Evolutionary conservation across 2,113 vertebrate genomes (phyloP).

Genomic region (Lynx canadensis): DNA sequence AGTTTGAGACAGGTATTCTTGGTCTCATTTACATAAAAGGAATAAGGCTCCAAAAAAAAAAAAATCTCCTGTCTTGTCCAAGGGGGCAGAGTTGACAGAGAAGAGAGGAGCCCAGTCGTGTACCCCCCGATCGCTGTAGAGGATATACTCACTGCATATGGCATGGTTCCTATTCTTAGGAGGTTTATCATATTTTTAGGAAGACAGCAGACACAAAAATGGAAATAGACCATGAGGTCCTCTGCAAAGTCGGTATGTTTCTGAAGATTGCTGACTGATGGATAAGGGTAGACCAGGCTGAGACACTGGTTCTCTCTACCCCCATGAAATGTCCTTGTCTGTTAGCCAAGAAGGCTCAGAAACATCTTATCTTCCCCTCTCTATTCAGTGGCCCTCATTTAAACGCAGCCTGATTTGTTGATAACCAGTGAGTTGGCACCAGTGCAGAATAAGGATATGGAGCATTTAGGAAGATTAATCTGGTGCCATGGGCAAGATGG

Average conservation of each 20-base stretch:
- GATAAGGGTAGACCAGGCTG: not conserved
- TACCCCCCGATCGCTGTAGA: not conserved
- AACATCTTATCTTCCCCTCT: not conserved
- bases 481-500: not conserved
- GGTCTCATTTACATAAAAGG: not conserved
- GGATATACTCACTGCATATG: not conserved
- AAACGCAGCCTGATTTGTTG: not conserved
- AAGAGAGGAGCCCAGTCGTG: fast-evolving
- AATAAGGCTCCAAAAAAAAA: not conserved
- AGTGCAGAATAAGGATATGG: not conserved
- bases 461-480: not conserved
- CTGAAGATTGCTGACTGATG: not conserved
- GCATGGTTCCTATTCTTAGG: not conserved
- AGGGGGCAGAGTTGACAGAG: not conserved
- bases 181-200: not conserved
- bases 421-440: not conserved
- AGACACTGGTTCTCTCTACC: not conserved
- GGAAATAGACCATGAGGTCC: not conserved
- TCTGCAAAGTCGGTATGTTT: not conserved
- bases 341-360: not conserved
- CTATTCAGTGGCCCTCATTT: not conserved
- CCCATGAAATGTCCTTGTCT: not conserved
- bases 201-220: not conserved
- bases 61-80: not conserved
- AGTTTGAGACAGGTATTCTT: not conserved